Percentiles rank a stretch among this genome's conserved stretches.
Conservation (phyloP, 2,113 vertebrate genomes). For the Coptodon bakossiorum region DNA sequence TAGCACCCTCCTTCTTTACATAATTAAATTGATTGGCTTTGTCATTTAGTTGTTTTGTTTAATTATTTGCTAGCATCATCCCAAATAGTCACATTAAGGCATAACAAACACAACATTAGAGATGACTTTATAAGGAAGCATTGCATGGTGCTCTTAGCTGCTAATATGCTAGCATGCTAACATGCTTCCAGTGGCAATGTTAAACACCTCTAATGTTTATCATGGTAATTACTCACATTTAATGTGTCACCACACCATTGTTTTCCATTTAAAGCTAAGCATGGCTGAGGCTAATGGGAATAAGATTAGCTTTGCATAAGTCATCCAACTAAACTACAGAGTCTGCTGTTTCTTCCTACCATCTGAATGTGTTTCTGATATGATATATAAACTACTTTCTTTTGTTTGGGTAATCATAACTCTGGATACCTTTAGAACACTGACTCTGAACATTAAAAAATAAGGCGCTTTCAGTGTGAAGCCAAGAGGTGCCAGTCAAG, state of each 20-base stretch:
- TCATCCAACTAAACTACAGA: not conserved
- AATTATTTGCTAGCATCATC: not conserved
- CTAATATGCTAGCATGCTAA: not conserved
- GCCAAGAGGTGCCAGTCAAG: not conserved
- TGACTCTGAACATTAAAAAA: not conserved
- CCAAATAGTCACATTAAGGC: not conserved
- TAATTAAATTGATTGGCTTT: not conserved
- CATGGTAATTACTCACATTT: not conserved
- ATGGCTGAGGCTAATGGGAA: not conserved
- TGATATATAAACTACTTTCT: not conserved
- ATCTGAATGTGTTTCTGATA: not conserved
- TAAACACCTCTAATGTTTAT: not conserved
- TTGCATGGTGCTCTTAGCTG: not conserved
- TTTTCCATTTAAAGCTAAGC: not conserved
- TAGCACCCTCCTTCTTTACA: not conserved
- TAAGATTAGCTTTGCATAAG: not conserved
- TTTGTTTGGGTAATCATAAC: not conserved
- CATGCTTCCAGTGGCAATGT: not conserved
- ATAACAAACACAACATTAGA: not conserved
- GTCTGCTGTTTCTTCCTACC: not conserved
- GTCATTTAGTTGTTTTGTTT: not conserved
- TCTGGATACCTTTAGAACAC: not conserved
- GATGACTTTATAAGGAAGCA: not conserved
- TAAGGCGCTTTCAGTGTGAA: not conserved
- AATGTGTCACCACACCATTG: not conserved